A percentile compares a stretch with the other conserved stretches of the same genome.
Evolutionary conservation across 1,140 invertebrate genomes (phyloP).

Genomic region (Drosophila albomicans): DNA sequence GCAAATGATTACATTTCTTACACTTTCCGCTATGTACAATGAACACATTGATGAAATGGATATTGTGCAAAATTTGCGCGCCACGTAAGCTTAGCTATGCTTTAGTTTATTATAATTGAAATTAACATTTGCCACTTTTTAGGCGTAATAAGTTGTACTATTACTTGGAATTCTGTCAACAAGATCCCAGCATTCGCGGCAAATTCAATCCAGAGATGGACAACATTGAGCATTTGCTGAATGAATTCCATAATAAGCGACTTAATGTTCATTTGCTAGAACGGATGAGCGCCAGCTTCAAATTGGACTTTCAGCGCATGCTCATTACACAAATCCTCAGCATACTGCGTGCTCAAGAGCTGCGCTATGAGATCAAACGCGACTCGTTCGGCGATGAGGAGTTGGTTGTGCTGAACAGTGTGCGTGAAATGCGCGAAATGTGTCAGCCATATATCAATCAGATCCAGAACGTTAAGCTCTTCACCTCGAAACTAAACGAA

Average conservation of each 20-base stretch:
- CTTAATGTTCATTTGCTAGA: constrained; percentile 71
- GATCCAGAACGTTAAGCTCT: constrained; percentile 72
- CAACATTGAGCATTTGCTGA: constrained; percentile 73
- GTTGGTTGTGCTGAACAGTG: constrained; percentile 70
- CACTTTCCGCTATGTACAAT: constrained; percentile 78
- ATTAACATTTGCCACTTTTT: not conserved
- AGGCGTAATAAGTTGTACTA: constrained; percentile 80
- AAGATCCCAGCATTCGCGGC: constrained; percentile 71
- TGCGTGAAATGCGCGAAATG: constrained; percentile 66
- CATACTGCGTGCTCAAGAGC: constrained; percentile 69
- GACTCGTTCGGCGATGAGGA: constrained; percentile 80
- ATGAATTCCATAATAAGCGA: constrained; percentile 76
- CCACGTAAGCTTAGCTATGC: constrained; percentile 50
- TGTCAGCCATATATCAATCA: constrained; percentile 78
- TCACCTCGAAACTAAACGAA: constrained; percentile 65
- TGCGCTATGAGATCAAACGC: constrained; percentile 73
- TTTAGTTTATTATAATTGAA: not conserved
- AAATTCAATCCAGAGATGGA: constrained; percentile 77
- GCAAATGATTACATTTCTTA: constrained; percentile 75
- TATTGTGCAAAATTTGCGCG: constrained; percentile 57
- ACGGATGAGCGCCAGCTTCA: constrained; percentile 76
- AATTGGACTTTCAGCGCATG: constrained; percentile 78
- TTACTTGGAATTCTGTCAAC: constrained; percentile 79
- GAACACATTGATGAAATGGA: constrained; percentile 62
- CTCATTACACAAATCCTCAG: constrained; percentile 76